phyloP scores from a whole-genome alignment of 2,113 vertebrate species.

The Crotalus helleri region DNA sequence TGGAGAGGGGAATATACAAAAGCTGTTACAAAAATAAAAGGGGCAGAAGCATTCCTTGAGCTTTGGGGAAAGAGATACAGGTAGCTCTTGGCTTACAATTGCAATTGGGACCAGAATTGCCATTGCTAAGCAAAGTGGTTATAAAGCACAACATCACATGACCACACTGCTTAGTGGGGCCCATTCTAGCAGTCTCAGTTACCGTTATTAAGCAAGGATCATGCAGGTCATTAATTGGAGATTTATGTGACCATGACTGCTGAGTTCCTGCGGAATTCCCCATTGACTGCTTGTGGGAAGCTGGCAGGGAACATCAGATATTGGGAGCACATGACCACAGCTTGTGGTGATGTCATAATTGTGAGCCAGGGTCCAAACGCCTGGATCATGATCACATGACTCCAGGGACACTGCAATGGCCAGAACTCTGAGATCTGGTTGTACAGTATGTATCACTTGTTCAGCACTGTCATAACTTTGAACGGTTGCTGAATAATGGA shows the following conservation, averaged over 20 bases:
- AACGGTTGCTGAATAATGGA: not conserved
- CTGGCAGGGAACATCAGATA: not conserved
- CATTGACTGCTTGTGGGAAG: not conserved
- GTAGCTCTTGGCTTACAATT: not conserved
- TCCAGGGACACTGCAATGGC: not conserved
- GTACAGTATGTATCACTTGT: not conserved
- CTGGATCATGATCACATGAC: not conserved
- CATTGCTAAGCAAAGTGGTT: not conserved
- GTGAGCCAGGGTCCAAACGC: not conserved
- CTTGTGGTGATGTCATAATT: not conserved
- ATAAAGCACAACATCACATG: not conserved
- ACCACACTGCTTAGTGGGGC: not conserved
- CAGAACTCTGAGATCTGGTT: not conserved
- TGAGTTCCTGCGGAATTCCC: not conserved
- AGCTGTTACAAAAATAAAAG: too few relatives aligned
- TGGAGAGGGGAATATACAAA: too few relatives aligned
- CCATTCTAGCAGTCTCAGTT: not conserved
- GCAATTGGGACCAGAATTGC: not conserved
- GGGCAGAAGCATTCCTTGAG: not conserved
- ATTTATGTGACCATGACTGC: not conserved
- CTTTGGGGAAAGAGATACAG: not conserved
- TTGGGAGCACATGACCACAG: not conserved
- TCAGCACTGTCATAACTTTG: not conserved
- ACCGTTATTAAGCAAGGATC: not conserved
- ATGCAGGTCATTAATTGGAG: not conserved